Base-by-base conservation (phyloP, 2,113 vertebrate genomes). In the Plectropomus leopardus region DNA sequence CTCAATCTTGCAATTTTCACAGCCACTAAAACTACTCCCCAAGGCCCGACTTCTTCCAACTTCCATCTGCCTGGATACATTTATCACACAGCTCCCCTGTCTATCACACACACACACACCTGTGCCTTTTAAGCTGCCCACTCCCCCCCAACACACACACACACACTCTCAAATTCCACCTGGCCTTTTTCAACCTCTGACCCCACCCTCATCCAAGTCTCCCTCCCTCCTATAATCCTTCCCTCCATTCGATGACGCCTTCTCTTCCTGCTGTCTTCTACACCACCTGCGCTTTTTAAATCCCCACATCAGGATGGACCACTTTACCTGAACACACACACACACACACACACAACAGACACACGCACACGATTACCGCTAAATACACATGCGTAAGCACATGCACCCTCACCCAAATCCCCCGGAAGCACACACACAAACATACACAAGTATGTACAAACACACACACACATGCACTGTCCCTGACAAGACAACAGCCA, bases 401-500 rank as follows among this genome's bases (percentile, higher is more conserved):
- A 75, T 51, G 61, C 71, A 54, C 66, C 78, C 40, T 68, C 24
- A 58, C 84, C 80, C 67, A 80, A 78, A 85, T 88, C 88, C 73
- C 73, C 68, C 55, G 36, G 45, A 54, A 86, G 83, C 83, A 86
- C 86, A 88, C 86, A 88, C 88, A 83, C 77, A 84, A 93, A 96
- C 94, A 94, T 63, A 71, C 96, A 95, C 90, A 86, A 93, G 92
- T 86, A 76, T 74, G 77, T 72, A 89, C 84, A 89, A 71, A 90
- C 34, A 80, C 55, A 79, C 95, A 70, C 95, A 96, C 95, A 95
- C 96, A 95, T 85, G 85, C 93, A 93, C 91, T 92, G 94, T 95
- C 95, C 96, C 94, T 96, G 89, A 93, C 87, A 90, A 93, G 96
- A 97, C 97, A 98, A 96, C 95, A 97, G 97, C 96, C 96, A 97